Evolutionary conservation across 2,113 vertebrate species (phyloP).

Genomic region (Amblyornis subalaris): DNA sequence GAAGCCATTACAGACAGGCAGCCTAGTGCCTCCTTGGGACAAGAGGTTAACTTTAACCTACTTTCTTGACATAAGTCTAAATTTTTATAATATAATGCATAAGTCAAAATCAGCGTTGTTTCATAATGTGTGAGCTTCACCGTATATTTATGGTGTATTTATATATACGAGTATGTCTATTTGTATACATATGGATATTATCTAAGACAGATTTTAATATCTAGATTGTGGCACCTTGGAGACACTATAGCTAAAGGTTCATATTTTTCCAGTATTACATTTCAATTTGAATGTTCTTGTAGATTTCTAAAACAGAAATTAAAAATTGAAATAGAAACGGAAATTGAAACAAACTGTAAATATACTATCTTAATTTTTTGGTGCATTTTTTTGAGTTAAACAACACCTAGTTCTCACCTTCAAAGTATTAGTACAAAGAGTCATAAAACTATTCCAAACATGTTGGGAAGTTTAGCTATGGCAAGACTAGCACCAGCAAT

Average conservation of each 20-base stretch:
- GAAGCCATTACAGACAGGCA: not conserved
- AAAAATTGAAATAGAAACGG: not conserved
- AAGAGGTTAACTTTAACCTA: not conserved
- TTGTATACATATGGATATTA: not conserved
- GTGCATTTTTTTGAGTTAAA: not conserved
- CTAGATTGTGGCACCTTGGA: not conserved
- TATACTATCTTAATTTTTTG: not conserved
- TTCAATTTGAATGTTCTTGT: not conserved
- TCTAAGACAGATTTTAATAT: not conserved
- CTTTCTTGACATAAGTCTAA: not conserved
- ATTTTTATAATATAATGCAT: not conserved
- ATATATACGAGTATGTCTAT: not conserved
- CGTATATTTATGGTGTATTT: not conserved
- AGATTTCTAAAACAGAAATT: not conserved
- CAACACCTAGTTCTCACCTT: not conserved
- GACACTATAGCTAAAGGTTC: not conserved
- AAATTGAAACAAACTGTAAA: not conserved
- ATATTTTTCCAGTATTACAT: not conserved
- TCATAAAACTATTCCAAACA: not conserved
- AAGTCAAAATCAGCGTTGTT: not conserved
- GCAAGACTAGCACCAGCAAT: not conserved
- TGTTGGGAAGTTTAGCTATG: not conserved
- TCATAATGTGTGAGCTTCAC: not conserved
- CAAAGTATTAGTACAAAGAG: not conserved
- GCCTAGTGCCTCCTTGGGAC: not conserved